Conservation (phyloP, 2,888 invertebrate genomes). For the Eristalis tenax region DNA sequence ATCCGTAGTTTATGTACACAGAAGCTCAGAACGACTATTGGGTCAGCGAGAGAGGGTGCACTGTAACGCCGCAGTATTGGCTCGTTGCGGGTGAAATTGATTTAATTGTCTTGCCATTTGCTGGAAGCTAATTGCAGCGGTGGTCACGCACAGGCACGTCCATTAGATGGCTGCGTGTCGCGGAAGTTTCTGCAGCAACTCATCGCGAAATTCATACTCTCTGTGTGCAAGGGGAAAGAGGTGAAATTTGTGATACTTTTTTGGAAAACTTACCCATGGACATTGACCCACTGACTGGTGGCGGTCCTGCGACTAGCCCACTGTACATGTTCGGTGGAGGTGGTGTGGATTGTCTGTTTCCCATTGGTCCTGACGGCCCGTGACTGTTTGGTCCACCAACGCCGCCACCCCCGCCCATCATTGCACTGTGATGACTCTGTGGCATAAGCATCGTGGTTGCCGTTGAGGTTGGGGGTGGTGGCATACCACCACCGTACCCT, state of each 20-base stretch:
- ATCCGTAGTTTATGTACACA: conserved; percentile 18
- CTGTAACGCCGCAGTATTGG: background rate
- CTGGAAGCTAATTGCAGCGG: conserved; percentile 55
- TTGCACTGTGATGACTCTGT: conserved; percentile 75
- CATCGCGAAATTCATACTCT: conserved; percentile 8
- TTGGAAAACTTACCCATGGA: conserved; percentile 76
- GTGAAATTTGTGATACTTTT: background rate
- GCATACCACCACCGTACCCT: conserved; percentile 77
- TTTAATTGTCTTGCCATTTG: conserved; percentile 58
- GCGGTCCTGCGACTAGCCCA: conserved; percentile 76
- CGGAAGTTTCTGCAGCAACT: background rate
- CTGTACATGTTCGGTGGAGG: conserved; percentile 77
- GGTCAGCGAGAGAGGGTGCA: background rate
- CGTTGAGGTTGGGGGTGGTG: conserved; percentile 76
- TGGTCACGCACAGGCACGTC: conserved; percentile 56
- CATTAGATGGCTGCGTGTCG: conserved; percentile 31
- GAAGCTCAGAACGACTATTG: background rate
- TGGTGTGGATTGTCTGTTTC: conserved; percentile 75
- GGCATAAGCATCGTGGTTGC: conserved; percentile 79
- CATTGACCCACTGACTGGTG: conserved; percentile 77
- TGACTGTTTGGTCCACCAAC: conserved; percentile 71
- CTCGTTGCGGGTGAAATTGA: conserved; percentile 33
- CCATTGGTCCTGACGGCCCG: conserved; percentile 63
- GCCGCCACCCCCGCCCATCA: conserved; percentile 73
- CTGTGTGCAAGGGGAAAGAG: background rate